Evolutionary conservation across 2,888 invertebrate genomes (phyloP), one percentile per base, ranked within the genome.

Genomic region (Tenthredo notha): DNA sequence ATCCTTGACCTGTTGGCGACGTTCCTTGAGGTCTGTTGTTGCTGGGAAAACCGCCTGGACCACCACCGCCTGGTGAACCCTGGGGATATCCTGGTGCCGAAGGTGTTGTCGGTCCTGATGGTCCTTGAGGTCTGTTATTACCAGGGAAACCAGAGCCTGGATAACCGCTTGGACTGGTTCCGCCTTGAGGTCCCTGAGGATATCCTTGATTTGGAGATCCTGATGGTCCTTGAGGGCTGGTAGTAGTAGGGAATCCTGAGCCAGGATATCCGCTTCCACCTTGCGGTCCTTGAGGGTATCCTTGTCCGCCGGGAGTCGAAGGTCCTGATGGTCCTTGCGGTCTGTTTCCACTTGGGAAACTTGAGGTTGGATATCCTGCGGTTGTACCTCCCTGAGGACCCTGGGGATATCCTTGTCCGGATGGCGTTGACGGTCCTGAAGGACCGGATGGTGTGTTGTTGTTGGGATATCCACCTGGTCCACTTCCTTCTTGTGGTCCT

Each of bases 71-170:
- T n/a, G 54, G 54, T 29, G 89, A 88, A 77, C 54, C 33, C 33
- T 77, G 77, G 1, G 89, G 89, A 54, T 77, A 77, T 37, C 89
- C 88, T 67, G 88, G 86, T 21, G 86, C 90, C 87, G 91, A 92
- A 25, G 91, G 90, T 84, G 87, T 88, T 84, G 92, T 90, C 9
- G 93, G 89, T 2, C 92, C 91, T 87, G 91, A 92, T n/a, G 91
- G 90, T 84, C 91, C 91, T 83, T 86, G 87, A 7, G 88, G 85
- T 74, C 88, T 77, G 82, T 47, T 85, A 65, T 54, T 77, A 6
- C 29, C 33, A n/a, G 77, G 77, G 2, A 54, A 77, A 25, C 90
- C 33, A 87, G 86, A 12, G 88, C 88, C 18, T 10, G 80, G 80
- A 65, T 65, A 65, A n/a, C 89, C 88, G n/a, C 61, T 50, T 25